These are phyloP conservation scores for Bombus waltoni DNA, from an alignment of 1,140 invertebrate species.

Conservation along the genomic window DNA sequence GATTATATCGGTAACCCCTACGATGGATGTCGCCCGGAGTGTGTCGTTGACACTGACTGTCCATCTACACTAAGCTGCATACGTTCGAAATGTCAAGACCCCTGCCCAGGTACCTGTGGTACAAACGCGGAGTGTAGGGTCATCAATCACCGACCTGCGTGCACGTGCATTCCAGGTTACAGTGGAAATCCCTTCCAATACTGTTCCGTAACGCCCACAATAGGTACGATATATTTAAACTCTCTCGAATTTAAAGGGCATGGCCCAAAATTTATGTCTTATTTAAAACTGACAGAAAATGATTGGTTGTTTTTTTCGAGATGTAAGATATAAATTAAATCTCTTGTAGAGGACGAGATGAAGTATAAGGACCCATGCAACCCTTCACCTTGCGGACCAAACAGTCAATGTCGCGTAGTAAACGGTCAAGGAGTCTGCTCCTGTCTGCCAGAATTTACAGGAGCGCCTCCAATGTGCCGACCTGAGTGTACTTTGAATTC, in stretches of 20 bases:
- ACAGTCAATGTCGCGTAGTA: constrained; percentile 86
- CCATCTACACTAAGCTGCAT: constrained; percentile 85
- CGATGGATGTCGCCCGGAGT: constrained; percentile 86
- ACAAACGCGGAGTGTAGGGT: constrained; percentile 88
- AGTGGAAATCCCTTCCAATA: constrained; percentile 83
- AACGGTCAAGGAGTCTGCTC: constrained; percentile 85
- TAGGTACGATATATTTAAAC: constrained; percentile 61
- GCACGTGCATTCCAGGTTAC: constrained; percentile 86
- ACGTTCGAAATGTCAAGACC: constrained; percentile 86
- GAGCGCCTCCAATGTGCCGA: constrained; percentile 77
- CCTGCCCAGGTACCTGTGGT: constrained; percentile 85
- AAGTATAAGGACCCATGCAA: constrained; percentile 80
- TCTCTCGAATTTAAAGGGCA: rapidly evolving
- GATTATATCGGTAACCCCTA: constrained; percentile 85
- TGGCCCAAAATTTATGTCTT: no score
- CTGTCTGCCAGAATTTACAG: constrained; percentile 85
- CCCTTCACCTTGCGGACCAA: constrained; percentile 87
- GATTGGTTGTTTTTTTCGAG: rapidly evolving
- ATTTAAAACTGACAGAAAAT: no score
- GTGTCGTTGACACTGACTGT: constrained; percentile 87
- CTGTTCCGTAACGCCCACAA: not conserved
- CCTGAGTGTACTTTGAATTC: constrained; percentile 81
- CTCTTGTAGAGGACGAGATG: constrained; percentile 77
- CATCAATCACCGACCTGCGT: constrained; percentile 87
- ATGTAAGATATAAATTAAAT: rapidly evolving